Percentiles rank a stretch among this genome's conserved stretches.
Evolutionary conservation across 2,888 invertebrate genomes (phyloP).

Genomic region (Drymonia ruficornis): DNA sequence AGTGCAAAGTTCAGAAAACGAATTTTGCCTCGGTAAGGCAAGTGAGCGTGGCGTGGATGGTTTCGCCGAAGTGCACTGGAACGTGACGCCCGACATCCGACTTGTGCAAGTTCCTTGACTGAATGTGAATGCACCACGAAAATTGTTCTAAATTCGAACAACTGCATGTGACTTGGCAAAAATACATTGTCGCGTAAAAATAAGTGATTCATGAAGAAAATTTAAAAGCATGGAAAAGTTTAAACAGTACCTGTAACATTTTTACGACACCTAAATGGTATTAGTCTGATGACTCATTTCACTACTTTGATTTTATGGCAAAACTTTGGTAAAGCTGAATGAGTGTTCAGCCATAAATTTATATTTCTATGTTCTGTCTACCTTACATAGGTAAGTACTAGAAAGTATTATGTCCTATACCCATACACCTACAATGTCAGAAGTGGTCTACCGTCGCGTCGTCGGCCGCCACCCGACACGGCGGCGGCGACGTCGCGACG

Average conservation of each 20-base stretch:
- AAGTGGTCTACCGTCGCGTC: conserved; percentile 1
- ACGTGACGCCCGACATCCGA: conserved; percentile 66
- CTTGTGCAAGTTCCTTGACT: conserved; percentile 63
- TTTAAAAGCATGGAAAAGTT: too few relatives aligned
- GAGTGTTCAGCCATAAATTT: too few relatives aligned
- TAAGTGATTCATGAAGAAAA: too few relatives aligned
- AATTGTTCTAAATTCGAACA: conserved; percentile 25
- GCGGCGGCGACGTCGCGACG: conserved; percentile 41
- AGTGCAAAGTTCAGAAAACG: conserved; percentile 54
- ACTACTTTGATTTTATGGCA: too few relatives aligned
- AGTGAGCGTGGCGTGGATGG: conserved; percentile 37
- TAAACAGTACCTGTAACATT: too few relatives aligned
- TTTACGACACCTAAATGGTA: too few relatives aligned
- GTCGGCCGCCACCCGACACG: conserved; percentile 23
- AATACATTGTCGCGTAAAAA: neutral
- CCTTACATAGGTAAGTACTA: too few relatives aligned
- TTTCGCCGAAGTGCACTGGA: conserved; percentile 68
- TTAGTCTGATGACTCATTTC: too few relatives aligned
- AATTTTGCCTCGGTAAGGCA: conserved; percentile 41
- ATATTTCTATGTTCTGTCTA: too few relatives aligned
- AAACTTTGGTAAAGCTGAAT: too few relatives aligned
- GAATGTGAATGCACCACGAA: conserved; percentile 47
- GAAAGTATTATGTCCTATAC: too few relatives aligned
- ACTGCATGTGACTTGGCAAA: neutral
- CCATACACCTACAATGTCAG: neutral